Base-by-base conservation (phyloP, 37 sponge, comb jelly and placozoan species). In the Bolinopsis microptera region DNA sequence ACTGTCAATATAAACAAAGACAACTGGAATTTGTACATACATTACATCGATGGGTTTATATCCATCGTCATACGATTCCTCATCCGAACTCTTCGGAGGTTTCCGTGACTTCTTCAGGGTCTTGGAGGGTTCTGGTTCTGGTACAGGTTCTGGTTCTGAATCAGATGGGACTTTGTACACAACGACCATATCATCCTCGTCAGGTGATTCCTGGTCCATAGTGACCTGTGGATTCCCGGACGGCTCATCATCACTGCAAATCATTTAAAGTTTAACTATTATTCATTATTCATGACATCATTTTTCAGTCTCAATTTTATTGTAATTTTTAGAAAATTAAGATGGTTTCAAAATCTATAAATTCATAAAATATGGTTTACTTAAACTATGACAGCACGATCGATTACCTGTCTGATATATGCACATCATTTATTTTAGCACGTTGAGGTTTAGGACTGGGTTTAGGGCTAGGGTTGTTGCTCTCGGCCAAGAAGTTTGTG, bases 351-450 rank as follows among this genome's bases (percentile, higher is more conserved):
- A n/a, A n/a, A n/a, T n/a, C n/a, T n/a, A n/a, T n/a, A n/a, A n/a
- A n/a, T n/a, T n/a, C n/a, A n/a, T n/a, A n/a, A n/a, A n/a, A n/a
- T n/a, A n/a, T n/a, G n/a, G n/a, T n/a, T n/a, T n/a, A n/a, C n/a
- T n/a, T n/a, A n/a, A n/a, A n/a, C n/a, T n/a, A n/a, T n/a, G n/a
- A n/a, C n/a, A n/a, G n/a, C n/a, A n/a, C n/a, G n/a, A n/a, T n/a
- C n/a, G n/a, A n/a, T n/a, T n/a, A 80, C 82, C 82, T 80, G 30
- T 80, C 82, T 13, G 82, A 80, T 23, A 80, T 80, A 13, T 80
- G 37, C 9, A 80, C 82, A 80, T 31, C 37, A 37, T 80, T 34
- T 27, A 80, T 80, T 5, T 80, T 31, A 30, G 82, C 82, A 32
- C 82, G 82, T 22, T 18, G 21, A 23, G 82, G 82, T 21, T 35